A percentile compares a stretch with the other conserved stretches of the same genome.
Conservation (phyloP, 2,888 invertebrate species). For the Lagria hirta region DNA sequence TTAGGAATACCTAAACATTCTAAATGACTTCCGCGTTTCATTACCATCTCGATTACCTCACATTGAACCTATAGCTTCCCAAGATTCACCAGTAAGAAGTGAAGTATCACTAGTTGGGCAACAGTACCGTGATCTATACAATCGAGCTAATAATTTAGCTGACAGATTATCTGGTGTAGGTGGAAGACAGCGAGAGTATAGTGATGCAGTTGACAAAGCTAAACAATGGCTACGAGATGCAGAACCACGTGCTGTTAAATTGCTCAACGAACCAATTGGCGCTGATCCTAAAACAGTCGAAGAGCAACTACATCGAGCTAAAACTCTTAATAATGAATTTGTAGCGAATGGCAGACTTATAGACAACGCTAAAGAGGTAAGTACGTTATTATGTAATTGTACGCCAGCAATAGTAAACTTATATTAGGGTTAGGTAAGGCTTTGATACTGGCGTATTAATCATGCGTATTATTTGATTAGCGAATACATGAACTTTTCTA, state of each 20-base stretch:
- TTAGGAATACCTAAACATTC: slow-evolving; percentile 75
- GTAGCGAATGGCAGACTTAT: slow-evolving; percentile 82
- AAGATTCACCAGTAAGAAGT: slow-evolving; percentile 74
- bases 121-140: slow-evolving; percentile 78
- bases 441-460: background rate
- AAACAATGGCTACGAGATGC: slow-evolving; percentile 75
- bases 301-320: slow-evolving; percentile 81
- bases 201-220: slow-evolving; percentile 81
- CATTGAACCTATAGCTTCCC: slow-evolving; percentile 68
- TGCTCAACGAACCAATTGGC: slow-evolving; percentile 79
- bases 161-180: slow-evolving; percentile 81
- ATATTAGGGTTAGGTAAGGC: too few relatives aligned
- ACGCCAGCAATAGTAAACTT: too few relatives aligned
- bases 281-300: slow-evolving; percentile 87
- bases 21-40: slow-evolving; percentile 86
- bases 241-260: slow-evolving; percentile 73
- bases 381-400: slow-evolving; percentile 33
- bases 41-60: slow-evolving; percentile 81
- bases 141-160: slow-evolving; percentile 79
- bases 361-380: slow-evolving; percentile 76
- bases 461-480: background rate
- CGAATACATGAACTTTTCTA: slow-evolving; percentile 1
- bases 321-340: slow-evolving; percentile 83
- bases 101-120: slow-evolving; percentile 77
- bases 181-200: slow-evolving; percentile 73